These are phyloP conservation scores for Sapajus apella DNA, from an alignment of 2,113 vertebrate species.

Conservation along the genomic window DNA sequence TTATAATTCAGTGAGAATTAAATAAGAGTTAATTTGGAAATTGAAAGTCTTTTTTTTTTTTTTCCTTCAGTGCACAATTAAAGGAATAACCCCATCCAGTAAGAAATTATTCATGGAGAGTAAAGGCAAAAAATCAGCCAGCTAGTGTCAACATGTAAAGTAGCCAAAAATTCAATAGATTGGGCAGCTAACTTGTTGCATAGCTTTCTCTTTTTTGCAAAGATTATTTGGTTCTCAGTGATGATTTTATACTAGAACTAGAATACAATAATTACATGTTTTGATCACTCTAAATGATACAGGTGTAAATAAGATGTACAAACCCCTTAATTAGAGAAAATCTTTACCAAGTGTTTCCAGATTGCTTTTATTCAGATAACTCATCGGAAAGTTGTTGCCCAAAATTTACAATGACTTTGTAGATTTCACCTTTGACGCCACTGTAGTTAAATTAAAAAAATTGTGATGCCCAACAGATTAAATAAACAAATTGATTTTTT, in stretches of 20 bases:
- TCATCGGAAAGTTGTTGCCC: conserved; percentile 27
- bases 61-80: not conserved
- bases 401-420: not conserved
- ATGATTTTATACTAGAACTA: not conserved
- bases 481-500: not conserved
- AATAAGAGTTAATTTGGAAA: not conserved
- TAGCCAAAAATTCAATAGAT: not conserved
- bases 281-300: not conserved
- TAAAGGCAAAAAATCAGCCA: not conserved
- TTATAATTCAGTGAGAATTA: not conserved
- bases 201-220: not conserved
- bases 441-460: not conserved
- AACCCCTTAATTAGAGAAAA: conserved; percentile 15
- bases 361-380: conserved; percentile 29
- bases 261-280: not conserved
- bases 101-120: not conserved
- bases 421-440: not conserved
- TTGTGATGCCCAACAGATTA: not conserved
- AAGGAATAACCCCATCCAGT: not conserved
- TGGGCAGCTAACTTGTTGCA: conserved; percentile 66
- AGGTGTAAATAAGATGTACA: not conserved
- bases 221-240: not conserved
- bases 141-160: not conserved
- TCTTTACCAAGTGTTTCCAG: conserved; percentile 17
- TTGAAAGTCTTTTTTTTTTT: not conserved